Evolutionary conservation across 2,888 invertebrate species (phyloP), one percentile per base, ranked within the genome.

Genomic region (Eremobia ochroleuca): DNA sequence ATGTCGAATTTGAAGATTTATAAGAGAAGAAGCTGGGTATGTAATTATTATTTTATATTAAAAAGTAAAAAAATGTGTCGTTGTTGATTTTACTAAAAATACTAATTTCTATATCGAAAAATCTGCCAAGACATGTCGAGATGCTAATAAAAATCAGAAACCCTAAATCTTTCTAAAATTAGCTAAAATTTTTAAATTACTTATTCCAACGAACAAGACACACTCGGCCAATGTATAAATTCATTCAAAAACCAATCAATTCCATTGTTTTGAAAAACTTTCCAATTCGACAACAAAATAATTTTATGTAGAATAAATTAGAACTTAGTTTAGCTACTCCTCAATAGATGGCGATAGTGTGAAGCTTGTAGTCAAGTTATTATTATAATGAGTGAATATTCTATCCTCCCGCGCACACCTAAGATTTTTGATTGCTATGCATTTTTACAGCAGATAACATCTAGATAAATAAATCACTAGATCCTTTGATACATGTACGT

Each of bases 261-360:
- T 70, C 64, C 73, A 64, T 76, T 76, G 37, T 74, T 79, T 74
- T 73, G 69, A 77, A 73, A 73, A 81, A 65, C 37, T 52, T 65
- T 59, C 66, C 69, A 59, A 75, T 70, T 73, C 8, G 69, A 76
- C 74, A 76, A 46, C 43, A 68, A 64, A 86, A 85, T 69, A 61
- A 66, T 76, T 68, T 77, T 62, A 52, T 52, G 49, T 49, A 69
- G 66, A 72, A 72, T 31, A 66, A 81, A 70, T 74, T 81, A 81
- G 70, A 81, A 83, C 58, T 79, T 87, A 88, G 75, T 88, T 83
- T 77, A 73, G 85, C 88, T 90, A 90, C 85, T 90, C 90, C 86
- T 89, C 89, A 85, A 87, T 87, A 90, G 90, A 90, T 92, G 90
- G 90, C 91, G 86, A 69, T 34, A 85, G 84, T 91, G 71, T 91